Evolutionary conservation across 2,888 invertebrate genomes (phyloP).

Genomic region (Oscheius sp.): DNA sequence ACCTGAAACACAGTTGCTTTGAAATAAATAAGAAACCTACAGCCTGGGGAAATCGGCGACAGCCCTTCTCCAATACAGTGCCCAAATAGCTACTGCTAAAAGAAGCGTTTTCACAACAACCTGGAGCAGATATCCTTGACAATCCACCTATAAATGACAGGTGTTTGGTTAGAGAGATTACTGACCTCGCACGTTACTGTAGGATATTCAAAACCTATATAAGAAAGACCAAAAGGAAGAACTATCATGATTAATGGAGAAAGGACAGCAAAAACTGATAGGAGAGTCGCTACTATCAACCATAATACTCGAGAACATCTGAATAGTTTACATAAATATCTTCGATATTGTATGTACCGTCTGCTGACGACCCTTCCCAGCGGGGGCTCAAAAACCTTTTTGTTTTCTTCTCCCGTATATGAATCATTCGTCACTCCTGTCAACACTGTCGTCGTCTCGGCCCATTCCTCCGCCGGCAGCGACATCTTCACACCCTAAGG

Average conservation of each 20-base stretch:
- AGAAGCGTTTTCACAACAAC: constrained; percentile 65
- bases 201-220: constrained; percentile 57
- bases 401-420: constrained; percentile 56
- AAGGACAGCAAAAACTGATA: constrained; percentile 61
- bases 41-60: constrained; percentile 68
- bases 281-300: constrained; percentile 54
- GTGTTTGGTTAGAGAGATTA: neutral
- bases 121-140: constrained; percentile 64
- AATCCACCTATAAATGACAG: constrained; percentile 63
- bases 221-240: constrained; percentile 57
- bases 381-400: constrained; percentile 51
- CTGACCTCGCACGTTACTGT: constrained; percentile 59
- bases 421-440: constrained; percentile 70
- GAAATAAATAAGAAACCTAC: neutral
- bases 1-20: constrained; percentile 32
- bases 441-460: constrained; percentile 70
- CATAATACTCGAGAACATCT: constrained; percentile 69
- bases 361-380: constrained; percentile 53
- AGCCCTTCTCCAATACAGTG: constrained; percentile 58
- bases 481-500: constrained; percentile 52
- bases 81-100: constrained; percentile 59
- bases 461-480: constrained; percentile 63
- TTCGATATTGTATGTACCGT: constrained; percentile 38
- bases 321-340: constrained; percentile 13
- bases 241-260: constrained; percentile 69